A percentile compares a stretch with the other conserved stretches of the same genome.
Evolutionary conservation across 2,888 invertebrate genomes (phyloP).

Genomic region (Tigriopus californicus): DNA sequence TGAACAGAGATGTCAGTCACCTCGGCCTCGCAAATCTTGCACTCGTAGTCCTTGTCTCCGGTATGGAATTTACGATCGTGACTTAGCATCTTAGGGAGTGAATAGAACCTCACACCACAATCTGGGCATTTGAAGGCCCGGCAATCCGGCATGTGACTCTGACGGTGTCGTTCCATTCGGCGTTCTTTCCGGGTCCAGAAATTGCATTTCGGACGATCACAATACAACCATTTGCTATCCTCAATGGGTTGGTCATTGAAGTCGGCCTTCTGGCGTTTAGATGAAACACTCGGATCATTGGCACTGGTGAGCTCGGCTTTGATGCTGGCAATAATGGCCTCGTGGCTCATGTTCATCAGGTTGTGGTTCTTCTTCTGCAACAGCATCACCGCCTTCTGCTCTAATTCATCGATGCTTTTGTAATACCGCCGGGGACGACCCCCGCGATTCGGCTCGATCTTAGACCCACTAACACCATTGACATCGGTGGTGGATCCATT

Average conservation of each 20-base stretch:
- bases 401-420: no score
- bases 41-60: slow-evolving; percentile 9
- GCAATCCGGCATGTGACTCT: not conserved
- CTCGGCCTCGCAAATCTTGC: slow-evolving; percentile 13
- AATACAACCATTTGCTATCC: slow-evolving; percentile 4
- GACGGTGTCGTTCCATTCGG: slow-evolving; percentile 4
- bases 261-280: no score
- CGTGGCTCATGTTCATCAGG: not conserved
- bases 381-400: no score
- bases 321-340: not conserved
- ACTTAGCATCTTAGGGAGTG: slow-evolving; percentile 6
- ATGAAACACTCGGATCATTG: no score
- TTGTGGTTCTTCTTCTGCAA: no score
- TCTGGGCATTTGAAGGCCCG: slow-evolving; percentile 2
- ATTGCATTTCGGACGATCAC: not conserved
- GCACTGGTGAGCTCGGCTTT: not conserved
- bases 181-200: slow-evolving; percentile 5
- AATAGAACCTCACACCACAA: slow-evolving; percentile 1
- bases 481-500: no score
- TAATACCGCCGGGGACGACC: no score
- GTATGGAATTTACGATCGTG: slow-evolving; percentile 13
- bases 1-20: slow-evolving; percentile 11
- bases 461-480: no score
- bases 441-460: no score
- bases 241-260: no score